Evolutionary conservation across 2,797 vertebrate species (phyloP), one percentile per base, ranked within the genome.

Genomic region (Phylloscopus collybita): DNA sequence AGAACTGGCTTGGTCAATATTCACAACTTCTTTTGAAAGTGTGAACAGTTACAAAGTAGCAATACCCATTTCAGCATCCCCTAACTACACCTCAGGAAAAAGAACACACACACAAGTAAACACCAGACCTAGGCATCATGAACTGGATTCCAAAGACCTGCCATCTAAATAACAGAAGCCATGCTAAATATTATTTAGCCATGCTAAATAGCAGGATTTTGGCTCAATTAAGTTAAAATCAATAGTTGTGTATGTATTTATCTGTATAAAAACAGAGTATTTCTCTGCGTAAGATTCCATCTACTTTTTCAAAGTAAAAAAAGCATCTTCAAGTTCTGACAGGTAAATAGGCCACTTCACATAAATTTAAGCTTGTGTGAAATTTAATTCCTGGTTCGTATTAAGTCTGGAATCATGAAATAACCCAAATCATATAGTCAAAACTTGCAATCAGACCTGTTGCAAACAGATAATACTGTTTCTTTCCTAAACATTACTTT

Each of bases 331-430:
- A 90, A 71, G 42, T 32, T 86, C 53, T 82, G 67, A 53, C 67
- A 87, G 50, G 53, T 78, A 91, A 92, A 73, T 6, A 88, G 64
- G 56, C 74, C 16, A 60, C 59, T 79, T 73, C 25, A 54, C 34
- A 83, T 61, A 64, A 80, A 61, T 56, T 74, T 65, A 18, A 78
- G 50, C 26, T 27, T 32, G 16, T 20, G 12, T 40, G 78, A 78
- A 42, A 32, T 80, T 76, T 44, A 42, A 88, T 71, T 82, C 53
- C 60, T 70, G 32, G 67, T 91, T 83, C 61, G 54, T 32, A 80
- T 93, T 83, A 86, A 92, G 50, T 61, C 45, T 89, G 47, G 50
- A 95, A 91, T 65, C 13, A 64, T 42, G 29, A 88, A 80, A 88
- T 64, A 93, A 87, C 57, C 38, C 32, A 5, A 86, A 64, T 42